phyloP scores from a whole-genome alignment of 2,113 vertebrate genomes.

The Pelecanoides urinatrix region DNA sequence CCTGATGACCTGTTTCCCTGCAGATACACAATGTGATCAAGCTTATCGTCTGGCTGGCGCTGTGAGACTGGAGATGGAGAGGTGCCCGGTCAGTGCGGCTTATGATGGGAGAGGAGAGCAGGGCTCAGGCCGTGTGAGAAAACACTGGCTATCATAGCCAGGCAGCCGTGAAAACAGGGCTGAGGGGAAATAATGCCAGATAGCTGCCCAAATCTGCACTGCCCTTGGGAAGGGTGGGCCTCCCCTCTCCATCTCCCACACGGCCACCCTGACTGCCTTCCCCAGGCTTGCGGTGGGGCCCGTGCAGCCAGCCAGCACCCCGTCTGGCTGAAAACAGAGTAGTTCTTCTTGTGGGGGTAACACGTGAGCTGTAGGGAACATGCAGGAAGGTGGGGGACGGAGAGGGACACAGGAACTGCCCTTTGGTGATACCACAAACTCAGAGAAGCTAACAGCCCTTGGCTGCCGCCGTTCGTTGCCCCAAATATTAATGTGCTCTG shows the following conservation, averaged over 20 bases:
- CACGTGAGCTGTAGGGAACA: neutral
- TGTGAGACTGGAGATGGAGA: neutral
- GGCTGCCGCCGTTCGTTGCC: accelerated
- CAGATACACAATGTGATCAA: neutral
- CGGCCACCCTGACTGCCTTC: neutral
- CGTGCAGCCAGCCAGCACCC: neutral
- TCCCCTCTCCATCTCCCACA: accelerated
- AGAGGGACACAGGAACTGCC: neutral
- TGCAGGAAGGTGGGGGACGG: neutral
- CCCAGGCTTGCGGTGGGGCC: accelerated
- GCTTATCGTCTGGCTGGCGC: accelerated
- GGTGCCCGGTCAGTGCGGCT: accelerated
- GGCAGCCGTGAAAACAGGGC: neutral
- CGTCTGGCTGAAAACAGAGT: neutral
- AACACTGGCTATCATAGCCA: neutral
- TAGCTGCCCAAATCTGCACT: neutral
- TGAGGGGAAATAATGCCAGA: neutral
- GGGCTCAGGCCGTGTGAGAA: neutral
- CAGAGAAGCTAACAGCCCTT: neutral
- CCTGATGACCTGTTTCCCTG: neutral
- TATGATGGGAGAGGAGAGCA: neutral
- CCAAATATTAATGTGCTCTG: neutral
- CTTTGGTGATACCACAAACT: neutral
- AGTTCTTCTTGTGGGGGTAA: neutral
- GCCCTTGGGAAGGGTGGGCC: neutral